phyloP scores from a whole-genome alignment of 2,113 vertebrate genomes.

The Noctilio leporinus region DNA sequence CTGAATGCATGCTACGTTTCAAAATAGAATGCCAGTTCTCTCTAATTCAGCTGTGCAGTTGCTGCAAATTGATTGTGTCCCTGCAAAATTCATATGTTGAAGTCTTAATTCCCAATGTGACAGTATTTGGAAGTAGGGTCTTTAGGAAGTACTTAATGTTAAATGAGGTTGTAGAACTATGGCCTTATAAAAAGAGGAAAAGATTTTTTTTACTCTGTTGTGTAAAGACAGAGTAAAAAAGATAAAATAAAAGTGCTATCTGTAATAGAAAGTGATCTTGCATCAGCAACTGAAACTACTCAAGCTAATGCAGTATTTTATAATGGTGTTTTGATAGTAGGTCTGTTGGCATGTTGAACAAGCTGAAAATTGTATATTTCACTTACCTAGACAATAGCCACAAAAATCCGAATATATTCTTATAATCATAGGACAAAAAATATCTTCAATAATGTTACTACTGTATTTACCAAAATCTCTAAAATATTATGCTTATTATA shows the following conservation, averaged over 20 bases:
- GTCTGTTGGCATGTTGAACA: constrained; percentile 57
- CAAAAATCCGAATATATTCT: neutral
- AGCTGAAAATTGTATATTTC: constrained; percentile 59
- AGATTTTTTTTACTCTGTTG: no score
- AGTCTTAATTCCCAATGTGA: neutral
- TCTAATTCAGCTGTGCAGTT: constrained; percentile 43
- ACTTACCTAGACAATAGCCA: constrained; percentile 70
- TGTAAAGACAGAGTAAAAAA: neutral
- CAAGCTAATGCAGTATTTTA: constrained; percentile 15
- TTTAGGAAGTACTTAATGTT: neutral
- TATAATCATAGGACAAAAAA: neutral
- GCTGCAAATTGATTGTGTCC: neutral
- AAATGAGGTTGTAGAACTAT: neutral
- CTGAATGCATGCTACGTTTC: constrained; percentile 36
- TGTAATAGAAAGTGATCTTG: neutral
- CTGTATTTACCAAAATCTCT: neutral
- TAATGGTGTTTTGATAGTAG: constrained; percentile 68
- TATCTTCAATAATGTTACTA: neutral
- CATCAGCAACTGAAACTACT: neutral
- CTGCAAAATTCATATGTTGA: neutral
- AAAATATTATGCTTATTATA: neutral
- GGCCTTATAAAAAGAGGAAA: neutral
- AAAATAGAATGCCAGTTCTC: constrained; percentile 34
- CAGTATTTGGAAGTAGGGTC: neutral
- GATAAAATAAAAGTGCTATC: neutral